Evolutionary conservation across 2,888 invertebrate species (phyloP), one percentile per base, ranked within the genome.

Genomic region (Epinotia nisella): DNA sequence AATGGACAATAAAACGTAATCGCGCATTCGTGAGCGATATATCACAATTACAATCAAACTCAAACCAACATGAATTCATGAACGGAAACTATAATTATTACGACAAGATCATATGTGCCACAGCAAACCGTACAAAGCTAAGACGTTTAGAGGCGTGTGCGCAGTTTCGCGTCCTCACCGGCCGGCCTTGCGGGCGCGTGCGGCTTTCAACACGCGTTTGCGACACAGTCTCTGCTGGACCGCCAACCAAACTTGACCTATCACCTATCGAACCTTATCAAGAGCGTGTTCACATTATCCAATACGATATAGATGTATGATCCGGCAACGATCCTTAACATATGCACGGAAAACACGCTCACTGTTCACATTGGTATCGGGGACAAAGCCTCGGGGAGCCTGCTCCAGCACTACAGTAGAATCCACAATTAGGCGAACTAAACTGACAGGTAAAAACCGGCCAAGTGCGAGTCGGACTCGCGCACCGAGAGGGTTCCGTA

Each of bases 141-240:
- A 21, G 66, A 10, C 55, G 51, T 49, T 67, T 70, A 65, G 75
- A 70, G 66, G 78, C 76, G 75, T 75, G 78, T 78, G 79, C 77
- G 75, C 75, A 66, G 70, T 76, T 74, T 76, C 66, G 80, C 87
- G 89, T 89, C 89, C 90, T 89, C 88, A 89, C 84, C 59, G 77
- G 85, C 81, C 86, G 90, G 87, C 91, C 91, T 90, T 89, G 91
- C 67, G 75, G 59, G 68, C 80, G 76, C 82, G 79, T 78, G 84
- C 82, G 80, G 86, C 90, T 91, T 90, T 90, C 91, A 80, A 90
- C 90, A 87, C 74, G 81, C 79, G 67, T 69, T 66, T 66, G 66
- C 66, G 56, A 66, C 66, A 66, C 56, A 15, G 56, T n/a, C 39
- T 66, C 66, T 66, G 55, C 58, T 49, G 68, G 62, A 29, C 61